Conservation (phyloP, 2,797 vertebrate species). For the Triplophysa bombifrons region DNA sequence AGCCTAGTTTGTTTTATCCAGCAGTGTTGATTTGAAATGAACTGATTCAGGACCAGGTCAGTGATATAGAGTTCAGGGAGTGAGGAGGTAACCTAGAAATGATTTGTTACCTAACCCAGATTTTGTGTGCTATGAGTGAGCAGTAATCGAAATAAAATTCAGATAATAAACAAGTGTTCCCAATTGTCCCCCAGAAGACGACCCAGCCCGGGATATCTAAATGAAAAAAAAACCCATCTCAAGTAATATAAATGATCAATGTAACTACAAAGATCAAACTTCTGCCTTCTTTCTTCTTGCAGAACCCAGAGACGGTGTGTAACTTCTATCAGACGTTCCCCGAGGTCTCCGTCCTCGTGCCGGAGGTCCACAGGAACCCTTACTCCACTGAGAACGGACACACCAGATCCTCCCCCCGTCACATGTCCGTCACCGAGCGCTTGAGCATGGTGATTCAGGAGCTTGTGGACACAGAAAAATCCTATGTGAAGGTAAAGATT, state of each 20-base stretch:
- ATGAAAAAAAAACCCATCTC: no score
- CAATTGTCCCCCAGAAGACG: no score
- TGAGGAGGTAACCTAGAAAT: no score
- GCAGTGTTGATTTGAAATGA: background rate
- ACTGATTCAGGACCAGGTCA: no score
- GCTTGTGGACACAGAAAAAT: conserved; percentile 93
- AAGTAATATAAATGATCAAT: background rate
- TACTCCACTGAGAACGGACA: conserved; percentile 66
- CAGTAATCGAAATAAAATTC: no score
- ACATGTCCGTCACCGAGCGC: conserved; percentile 87
- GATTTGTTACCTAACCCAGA: no score
- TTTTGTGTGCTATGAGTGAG: no score
- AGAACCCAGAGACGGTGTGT: conserved; percentile 73
- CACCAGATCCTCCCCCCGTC: conserved; percentile 75
- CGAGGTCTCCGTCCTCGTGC: conserved; percentile 63
- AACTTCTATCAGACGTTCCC: conserved; percentile 77
- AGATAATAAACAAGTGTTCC: no score
- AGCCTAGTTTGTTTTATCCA: background rate
- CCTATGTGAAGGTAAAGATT: conserved; percentile 89
- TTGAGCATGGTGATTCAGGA: conserved; percentile 92
- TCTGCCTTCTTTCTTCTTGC: background rate
- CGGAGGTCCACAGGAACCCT: conserved; percentile 74
- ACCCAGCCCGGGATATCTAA: no score
- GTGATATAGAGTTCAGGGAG: no score
- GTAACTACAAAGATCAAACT: no score